Conservation (phyloP, 2,797 vertebrate species). For the Neosalanx taihuensis region DNA sequence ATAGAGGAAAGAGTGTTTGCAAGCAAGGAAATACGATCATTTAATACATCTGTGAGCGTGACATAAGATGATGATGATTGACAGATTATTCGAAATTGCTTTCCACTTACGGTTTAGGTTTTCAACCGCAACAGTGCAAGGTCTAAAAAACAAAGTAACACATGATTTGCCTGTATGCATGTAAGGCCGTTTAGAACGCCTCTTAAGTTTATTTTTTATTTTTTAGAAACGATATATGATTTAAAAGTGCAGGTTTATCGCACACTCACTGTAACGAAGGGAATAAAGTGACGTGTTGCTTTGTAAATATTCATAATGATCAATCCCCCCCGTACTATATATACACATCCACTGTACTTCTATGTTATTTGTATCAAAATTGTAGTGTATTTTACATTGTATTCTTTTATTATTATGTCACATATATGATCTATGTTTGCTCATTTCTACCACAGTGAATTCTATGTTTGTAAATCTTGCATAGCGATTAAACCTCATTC, state of each 20-base stretch:
- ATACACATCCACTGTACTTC: too few relatives aligned
- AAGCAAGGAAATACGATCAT: too few relatives aligned
- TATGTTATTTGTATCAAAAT: too few relatives aligned
- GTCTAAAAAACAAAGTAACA: background rate
- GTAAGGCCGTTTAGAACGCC: too few relatives aligned
- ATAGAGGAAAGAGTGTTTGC: background rate
- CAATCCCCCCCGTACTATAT: background rate
- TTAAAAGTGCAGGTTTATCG: background rate
- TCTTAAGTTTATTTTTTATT: too few relatives aligned
- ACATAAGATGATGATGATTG: background rate
- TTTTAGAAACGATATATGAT: too few relatives aligned
- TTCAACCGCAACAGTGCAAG: background rate
- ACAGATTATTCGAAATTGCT: background rate
- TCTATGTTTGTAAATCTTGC: too few relatives aligned
- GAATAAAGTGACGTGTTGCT: background rate
- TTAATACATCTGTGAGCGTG: background rate
- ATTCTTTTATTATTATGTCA: too few relatives aligned
- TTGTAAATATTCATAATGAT: background rate
- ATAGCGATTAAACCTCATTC: too few relatives aligned
- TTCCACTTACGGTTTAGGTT: background rate
- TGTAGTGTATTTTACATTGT: too few relatives aligned
- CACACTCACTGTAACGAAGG: background rate
- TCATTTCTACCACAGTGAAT: background rate
- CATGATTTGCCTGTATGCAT: background rate
- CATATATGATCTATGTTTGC: background rate